Conservation (phyloP, 2,888 invertebrate species). For the Invenusta paracnida region DNA sequence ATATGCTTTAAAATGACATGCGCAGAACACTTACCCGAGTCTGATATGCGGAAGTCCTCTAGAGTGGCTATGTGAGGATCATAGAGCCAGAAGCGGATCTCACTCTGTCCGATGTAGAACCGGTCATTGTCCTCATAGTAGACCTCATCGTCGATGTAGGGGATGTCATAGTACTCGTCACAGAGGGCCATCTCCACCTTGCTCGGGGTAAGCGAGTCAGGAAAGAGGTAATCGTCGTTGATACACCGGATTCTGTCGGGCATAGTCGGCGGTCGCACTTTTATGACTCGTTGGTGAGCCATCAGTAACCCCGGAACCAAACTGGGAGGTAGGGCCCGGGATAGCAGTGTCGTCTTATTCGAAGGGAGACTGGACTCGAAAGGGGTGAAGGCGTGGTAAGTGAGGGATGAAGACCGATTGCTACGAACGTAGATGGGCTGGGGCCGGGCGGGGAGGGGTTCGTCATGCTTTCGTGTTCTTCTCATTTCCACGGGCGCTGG, state of each 20-base stretch:
- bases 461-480: background rate
- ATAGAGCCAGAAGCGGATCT: conserved; percentile 11
- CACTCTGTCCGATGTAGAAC: conserved; percentile 4
- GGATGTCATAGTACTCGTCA: conserved; percentile 10
- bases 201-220: conserved; percentile 8
- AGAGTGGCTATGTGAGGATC: background rate
- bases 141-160: conserved; percentile 9
- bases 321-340: no score
- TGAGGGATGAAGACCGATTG: background rate
- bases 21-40: background rate
- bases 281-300: background rate
- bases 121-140: background rate
- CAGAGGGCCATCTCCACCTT: conserved; percentile 8
- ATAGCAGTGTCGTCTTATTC: no score
- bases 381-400: background rate
- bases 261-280: background rate
- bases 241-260: background rate
- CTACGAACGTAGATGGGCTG: background rate
- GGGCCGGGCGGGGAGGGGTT: background rate
- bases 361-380: no score
- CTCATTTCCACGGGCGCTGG: background rate
- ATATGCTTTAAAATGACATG: no score
- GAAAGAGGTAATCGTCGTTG: conserved; percentile 28
- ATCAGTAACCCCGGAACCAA: no score
- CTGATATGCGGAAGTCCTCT: background rate